phyloP scores from a whole-genome alignment of 2,113 vertebrate genomes.

The Psophia crepitans region DNA sequence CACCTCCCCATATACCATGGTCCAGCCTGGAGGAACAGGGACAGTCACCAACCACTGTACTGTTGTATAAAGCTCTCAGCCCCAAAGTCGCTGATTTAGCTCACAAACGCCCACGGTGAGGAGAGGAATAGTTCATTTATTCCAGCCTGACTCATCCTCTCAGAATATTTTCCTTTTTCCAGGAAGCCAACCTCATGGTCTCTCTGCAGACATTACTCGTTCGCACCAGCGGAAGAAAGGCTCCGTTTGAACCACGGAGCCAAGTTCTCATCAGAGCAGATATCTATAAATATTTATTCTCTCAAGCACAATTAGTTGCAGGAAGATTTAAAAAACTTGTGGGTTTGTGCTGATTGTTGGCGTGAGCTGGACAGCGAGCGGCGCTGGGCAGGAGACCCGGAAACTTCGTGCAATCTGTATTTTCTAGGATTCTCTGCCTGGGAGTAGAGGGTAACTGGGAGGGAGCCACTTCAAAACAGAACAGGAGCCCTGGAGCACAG shows the following conservation, averaged over 20 bases:
- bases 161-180: background rate
- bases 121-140: background rate
- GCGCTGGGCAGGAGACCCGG: background rate
- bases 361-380: background rate
- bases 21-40: background rate
- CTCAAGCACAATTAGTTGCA: background rate
- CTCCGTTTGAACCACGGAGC: background rate
- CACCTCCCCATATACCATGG: background rate
- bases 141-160: background rate
- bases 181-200: background rate
- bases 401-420: background rate
- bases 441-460: background rate
- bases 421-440: background rate
- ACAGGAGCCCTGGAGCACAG: background rate
- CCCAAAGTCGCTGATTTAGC: background rate
- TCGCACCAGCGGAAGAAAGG: background rate
- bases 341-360: background rate
- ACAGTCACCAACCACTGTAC: background rate
- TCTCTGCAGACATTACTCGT: background rate
- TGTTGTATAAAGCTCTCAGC: background rate
- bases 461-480: background rate
- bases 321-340: background rate
- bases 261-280: background rate
- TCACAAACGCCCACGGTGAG: background rate
- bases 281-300: background rate